Evolutionary conservation across 2,113 vertebrate species (phyloP), one percentile per base, ranked within the genome.

Genomic region (Bos taurus): DNA sequence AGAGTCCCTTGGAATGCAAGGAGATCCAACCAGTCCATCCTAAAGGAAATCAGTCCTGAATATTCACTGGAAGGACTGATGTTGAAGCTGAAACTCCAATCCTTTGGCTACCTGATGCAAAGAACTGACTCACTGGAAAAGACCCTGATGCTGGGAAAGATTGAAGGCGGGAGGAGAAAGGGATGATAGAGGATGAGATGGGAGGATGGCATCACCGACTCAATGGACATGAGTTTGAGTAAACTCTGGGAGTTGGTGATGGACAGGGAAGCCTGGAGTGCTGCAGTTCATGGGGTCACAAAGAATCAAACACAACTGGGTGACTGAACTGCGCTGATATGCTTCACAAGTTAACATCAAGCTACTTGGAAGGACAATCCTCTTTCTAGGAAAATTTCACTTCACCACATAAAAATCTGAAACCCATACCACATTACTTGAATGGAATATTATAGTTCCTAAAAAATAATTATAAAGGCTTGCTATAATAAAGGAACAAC

Each of bases 261-360:
- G 33, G 16, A 67, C 33, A 67, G 33, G 16, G 17, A 10, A 10
- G 33, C 33, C 62, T 67, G 62, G 16, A 0, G 0, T n/a, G 62
- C 7, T 5, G 33, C 16, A 19, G 2, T n/a, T 2, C 62, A 19
- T 10, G 62, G 7, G 62, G 33, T n/a, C 0, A 0, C 62, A n/a
- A 67, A 67, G 4, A n/a, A 2, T 67, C 1, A 0, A 7, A 67
- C 33, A 67, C 4, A 16, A 67, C 16, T n/a, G 64, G 9, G 33
- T 1, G 16, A 67, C 64, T 67, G 16, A 19, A 67, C 64, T 17
- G 62, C 0, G 1, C 15, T 64, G 62, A 48, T 33, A 89, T 7
- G 9, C 1, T 94, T 50, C 33, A 77, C 3, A 91, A 88, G 26
- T 23, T 11, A 93, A 5, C 11, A 60, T 17, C 17, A 62, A 83